These are phyloP conservation scores for Pasiphila rectangulata DNA, from an alignment of 2,888 invertebrate species.

Conservation along the genomic window DNA sequence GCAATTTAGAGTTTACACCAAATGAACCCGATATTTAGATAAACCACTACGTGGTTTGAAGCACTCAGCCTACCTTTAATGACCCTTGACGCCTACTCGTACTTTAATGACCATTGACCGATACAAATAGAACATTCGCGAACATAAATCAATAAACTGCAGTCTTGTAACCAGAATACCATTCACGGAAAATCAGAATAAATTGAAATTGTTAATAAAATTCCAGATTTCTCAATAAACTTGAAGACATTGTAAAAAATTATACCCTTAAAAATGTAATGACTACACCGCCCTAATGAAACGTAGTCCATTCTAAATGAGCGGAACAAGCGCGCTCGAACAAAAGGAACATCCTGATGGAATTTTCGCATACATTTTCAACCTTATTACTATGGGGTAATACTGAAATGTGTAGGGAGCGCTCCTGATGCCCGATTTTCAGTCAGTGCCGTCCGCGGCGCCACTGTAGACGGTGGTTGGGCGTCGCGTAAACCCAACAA, in stretches of 20 bases:
- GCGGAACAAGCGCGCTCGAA: conserved; percentile 62
- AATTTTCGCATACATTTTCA: conserved; percentile 42
- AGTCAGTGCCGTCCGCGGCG: conserved; percentile 76
- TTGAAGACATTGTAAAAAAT: conserved; percentile 7
- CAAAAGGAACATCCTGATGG: conserved; percentile 73
- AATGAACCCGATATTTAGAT: too few species aligned
- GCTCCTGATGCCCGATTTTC: conserved; percentile 57
- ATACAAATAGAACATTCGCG: background rate
- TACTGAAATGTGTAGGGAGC: conserved; percentile 36
- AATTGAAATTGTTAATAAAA: background rate
- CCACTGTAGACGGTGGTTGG: conserved; percentile 72
- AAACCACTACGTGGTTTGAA: too few species aligned
- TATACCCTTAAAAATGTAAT: conserved; percentile 22
- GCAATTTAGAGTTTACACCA: too few species aligned
- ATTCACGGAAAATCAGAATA: background rate
- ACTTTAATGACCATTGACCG: background rate
- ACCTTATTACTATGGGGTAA: conserved; percentile 39
- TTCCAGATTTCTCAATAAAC: conserved; percentile 3
- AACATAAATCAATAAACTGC: conserved; percentile 3
- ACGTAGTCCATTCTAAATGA: conserved; percentile 58
- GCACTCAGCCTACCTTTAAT: too few species aligned
- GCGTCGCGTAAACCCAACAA: conserved; percentile 60
- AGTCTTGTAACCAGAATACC: background rate
- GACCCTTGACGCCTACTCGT: background rate
- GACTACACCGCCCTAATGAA: conserved; percentile 48